Percentiles rank a stretch among this genome's conserved stretches.
These are phyloP conservation scores for Camelus bactrianus DNA, from an alignment of 2,113 vertebrate genomes.

Conservation along the genomic window DNA sequence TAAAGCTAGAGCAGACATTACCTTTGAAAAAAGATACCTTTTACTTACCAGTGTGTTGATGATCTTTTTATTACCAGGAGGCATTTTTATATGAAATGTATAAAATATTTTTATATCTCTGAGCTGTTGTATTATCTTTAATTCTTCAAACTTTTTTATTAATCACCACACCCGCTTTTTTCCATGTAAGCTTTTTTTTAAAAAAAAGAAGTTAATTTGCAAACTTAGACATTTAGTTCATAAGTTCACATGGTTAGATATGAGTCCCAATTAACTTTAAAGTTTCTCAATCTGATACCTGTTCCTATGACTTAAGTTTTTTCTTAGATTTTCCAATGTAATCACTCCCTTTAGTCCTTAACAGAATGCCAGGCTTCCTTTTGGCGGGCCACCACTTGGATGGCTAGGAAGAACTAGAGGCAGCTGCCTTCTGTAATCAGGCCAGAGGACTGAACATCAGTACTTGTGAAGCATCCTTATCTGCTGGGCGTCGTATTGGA, in stretches of 20 bases:
- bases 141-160: neutral
- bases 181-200: neutral
- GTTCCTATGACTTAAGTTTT: neutral
- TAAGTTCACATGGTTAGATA: neutral
- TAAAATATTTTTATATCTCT: conserved; percentile 56
- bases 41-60: neutral
- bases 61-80: neutral
- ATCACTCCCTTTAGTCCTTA: neutral
- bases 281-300: neutral
- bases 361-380: neutral
- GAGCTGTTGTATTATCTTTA: conserved; percentile 19
- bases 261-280: neutral
- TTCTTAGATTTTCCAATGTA: neutral
- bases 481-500: neutral
- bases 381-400: neutral
- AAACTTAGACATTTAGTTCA: neutral
- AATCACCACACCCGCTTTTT: neutral
- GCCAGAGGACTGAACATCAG: neutral
- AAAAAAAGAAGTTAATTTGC: neutral
- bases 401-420: neutral
- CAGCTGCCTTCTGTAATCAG: neutral
- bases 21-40: neutral
- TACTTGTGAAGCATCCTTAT: neutral
- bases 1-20: neutral
- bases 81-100: neutral